phyloP scores from a whole-genome alignment of 1,140 invertebrate species.

The Cyrtorhinus lividipennis region DNA sequence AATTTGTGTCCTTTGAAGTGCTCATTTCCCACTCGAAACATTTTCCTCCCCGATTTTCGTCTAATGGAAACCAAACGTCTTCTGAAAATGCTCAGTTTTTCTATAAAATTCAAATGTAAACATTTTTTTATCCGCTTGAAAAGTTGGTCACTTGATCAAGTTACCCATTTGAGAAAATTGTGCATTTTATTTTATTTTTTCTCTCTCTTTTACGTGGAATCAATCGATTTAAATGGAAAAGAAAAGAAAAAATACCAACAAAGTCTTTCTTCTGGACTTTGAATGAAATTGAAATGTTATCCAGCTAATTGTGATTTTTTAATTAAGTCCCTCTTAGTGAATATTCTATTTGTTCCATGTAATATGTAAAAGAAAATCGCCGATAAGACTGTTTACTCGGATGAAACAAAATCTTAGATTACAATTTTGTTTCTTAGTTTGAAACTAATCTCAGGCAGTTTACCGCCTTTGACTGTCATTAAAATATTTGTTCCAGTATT shows the following conservation, averaged over 20 bases:
- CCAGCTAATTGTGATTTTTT: conserved; percentile 8
- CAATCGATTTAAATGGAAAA: not conserved
- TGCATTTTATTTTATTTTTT: conserved; percentile 3
- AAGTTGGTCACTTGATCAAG: not conserved
- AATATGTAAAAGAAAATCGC: not conserved
- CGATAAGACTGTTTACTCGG: conserved; percentile 1
- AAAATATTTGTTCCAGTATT: conserved; percentile 1
- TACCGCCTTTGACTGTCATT: not conserved
- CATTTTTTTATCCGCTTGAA: not conserved
- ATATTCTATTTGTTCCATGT: not conserved
- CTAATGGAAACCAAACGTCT: no score
- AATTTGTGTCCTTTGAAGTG: no score
- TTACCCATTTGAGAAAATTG: not conserved
- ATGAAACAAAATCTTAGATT: no score
- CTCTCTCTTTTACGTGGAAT: not conserved
- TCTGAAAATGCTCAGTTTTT: not conserved
- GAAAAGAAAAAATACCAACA: not conserved
- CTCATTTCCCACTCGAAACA: no score
- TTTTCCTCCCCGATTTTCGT: not conserved
- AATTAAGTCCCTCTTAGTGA: conserved; percentile 6
- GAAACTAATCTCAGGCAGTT: not conserved
- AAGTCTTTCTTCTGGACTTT: conserved; percentile 3
- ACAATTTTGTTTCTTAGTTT: not conserved
- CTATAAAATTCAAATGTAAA: not conserved
- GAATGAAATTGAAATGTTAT: conserved; percentile 4